Evolutionary conservation across 1,140 invertebrate species (phyloP).

Genomic region (Saccostrea glomerata): DNA sequence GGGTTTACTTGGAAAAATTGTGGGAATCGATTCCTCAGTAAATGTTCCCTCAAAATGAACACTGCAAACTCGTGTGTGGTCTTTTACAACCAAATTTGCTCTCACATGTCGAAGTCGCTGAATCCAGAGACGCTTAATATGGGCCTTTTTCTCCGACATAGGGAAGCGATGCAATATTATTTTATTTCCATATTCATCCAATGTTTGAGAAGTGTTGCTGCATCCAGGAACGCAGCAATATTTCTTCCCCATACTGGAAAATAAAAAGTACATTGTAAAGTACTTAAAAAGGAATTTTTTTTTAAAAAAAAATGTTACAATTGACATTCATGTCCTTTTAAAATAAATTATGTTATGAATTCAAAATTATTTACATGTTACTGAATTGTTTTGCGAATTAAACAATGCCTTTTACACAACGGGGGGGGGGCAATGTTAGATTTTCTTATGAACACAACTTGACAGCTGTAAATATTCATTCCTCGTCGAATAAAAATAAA

Average conservation of each 20-base stretch:
- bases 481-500: too few species aligned
- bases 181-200: conserved; percentile 25
- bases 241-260: conserved; percentile 39
- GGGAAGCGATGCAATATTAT: conserved; percentile 30
- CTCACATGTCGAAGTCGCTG: conserved; percentile 15
- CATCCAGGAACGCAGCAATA: conserved; percentile 39
- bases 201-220: not conserved
- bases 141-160: conserved; percentile 18
- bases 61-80: conserved; percentile 32
- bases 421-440: too few species aligned
- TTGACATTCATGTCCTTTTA: too few species aligned
- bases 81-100: conserved; percentile 38
- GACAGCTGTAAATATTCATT: too few species aligned
- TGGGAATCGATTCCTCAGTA: conserved; percentile 22
- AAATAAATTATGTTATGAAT: too few species aligned
- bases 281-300: too few species aligned
- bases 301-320: too few species aligned
- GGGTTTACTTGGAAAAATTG: conserved; percentile 39
- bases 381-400: too few species aligned
- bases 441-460: too few species aligned
- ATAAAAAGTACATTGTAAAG: not conserved
- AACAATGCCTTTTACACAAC: too few species aligned
- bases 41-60: conserved; percentile 41
- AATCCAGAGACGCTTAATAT: conserved; percentile 43
- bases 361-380: too few species aligned